Evolutionary conservation across 2,113 vertebrate species (phyloP).

Genomic region (Turdus rufiventris): DNA sequence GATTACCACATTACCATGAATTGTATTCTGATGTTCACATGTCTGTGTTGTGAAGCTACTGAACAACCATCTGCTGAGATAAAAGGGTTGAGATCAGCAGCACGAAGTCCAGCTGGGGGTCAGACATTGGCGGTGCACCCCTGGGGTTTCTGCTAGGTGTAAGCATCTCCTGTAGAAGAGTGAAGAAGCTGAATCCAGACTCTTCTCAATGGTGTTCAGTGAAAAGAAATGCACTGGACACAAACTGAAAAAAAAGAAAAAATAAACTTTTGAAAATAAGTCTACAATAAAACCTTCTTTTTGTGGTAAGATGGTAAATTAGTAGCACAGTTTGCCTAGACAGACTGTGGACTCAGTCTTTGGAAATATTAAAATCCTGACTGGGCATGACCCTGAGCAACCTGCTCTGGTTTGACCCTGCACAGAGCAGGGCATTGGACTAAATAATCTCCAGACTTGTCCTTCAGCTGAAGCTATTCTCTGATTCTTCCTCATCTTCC

Average conservation of each 20-base stretch:
- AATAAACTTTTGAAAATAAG: background rate
- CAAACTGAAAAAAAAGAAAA: background rate
- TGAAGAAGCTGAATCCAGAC: background rate
- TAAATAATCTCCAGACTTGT: background rate
- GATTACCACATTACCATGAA: background rate
- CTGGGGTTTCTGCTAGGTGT: background rate
- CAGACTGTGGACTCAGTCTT: background rate
- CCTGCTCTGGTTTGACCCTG: background rate
- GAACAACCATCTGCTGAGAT: background rate
- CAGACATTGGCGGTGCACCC: background rate
- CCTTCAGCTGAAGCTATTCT: background rate
- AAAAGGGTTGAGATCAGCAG: background rate
- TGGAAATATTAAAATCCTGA: accelerated
- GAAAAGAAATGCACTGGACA: background rate
- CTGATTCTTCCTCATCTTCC: background rate
- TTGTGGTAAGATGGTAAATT: background rate
- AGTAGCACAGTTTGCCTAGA: background rate
- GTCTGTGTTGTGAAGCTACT: background rate
- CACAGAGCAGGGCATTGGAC: background rate
- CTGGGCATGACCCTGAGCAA: background rate
- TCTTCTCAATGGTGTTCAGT: background rate
- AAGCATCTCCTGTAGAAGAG: background rate
- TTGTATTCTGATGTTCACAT: background rate
- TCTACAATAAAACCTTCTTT: background rate
- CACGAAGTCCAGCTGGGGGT: background rate